Percentiles rank a stretch among this genome's conserved stretches.
These are phyloP conservation scores for Chaenodraco wilsoni DNA, from an alignment of 2,797 vertebrate genomes.

Conservation along the genomic window DNA sequence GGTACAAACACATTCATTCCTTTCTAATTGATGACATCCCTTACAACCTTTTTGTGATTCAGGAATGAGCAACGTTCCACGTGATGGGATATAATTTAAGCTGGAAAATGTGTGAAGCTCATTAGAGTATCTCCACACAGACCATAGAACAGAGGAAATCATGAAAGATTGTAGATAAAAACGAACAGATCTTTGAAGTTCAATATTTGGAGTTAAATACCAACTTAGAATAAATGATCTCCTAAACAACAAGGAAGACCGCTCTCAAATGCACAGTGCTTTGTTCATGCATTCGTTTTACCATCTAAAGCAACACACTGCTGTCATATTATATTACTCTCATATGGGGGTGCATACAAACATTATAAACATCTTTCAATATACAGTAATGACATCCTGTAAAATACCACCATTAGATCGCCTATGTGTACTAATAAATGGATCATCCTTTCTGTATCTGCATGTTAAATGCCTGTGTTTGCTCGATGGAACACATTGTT, in stretches of 20 bases:
- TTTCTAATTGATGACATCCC: slow-evolving; percentile 55
- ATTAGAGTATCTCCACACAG: background rate
- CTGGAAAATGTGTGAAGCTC: background rate
- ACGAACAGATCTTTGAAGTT: slow-evolving; percentile 18
- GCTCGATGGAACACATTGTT: background rate
- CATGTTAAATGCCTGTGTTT: background rate
- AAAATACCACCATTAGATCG: background rate
- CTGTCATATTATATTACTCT: slow-evolving; percentile 3
- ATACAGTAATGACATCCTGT: background rate
- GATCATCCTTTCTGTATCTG: background rate
- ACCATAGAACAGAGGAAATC: slow-evolving; percentile 7
- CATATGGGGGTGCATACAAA: slow-evolving; percentile 1
- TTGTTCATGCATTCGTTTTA: slow-evolving; percentile 33
- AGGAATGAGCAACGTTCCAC: slow-evolving; percentile 5
- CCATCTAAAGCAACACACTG: slow-evolving; percentile 8
- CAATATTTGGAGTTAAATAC: slow-evolving; percentile 14
- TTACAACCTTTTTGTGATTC: slow-evolving; percentile 21
- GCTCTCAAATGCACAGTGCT: slow-evolving; percentile 8
- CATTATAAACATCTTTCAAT: slow-evolving; percentile 4
- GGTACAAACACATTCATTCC: slow-evolving; percentile 59
- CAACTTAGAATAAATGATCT: slow-evolving; percentile 8
- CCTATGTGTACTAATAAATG: background rate
- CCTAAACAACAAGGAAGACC: slow-evolving; percentile 13
- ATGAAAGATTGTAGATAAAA: background rate
- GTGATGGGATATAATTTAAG: slow-evolving; percentile 1